A percentile compares a stretch with the other conserved stretches of the same genome.
These are phyloP conservation scores for Trichonephila inaurata DNA, from an alignment of 1,140 invertebrate genomes.

Conservation along the genomic window DNA sequence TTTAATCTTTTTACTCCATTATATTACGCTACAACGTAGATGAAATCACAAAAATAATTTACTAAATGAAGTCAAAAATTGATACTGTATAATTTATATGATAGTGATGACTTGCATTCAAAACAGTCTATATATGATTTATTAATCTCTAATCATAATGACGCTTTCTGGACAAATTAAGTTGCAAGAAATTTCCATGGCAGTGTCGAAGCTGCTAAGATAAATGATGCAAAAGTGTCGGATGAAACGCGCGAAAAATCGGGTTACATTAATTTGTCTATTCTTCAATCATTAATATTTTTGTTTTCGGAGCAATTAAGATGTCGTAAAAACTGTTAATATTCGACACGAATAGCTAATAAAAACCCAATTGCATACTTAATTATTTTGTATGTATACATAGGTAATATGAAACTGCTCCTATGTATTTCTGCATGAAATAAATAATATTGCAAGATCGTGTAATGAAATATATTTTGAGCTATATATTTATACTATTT, in stretches of 20 bases:
- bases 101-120: background rate
- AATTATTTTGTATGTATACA: background rate
- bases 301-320: background rate
- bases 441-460: no score
- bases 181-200: background rate
- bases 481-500: no score
- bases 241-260: background rate
- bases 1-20: no score
- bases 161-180: background rate
- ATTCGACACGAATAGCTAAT: background rate
- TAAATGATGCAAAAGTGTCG: background rate
- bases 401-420: no score
- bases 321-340: background rate
- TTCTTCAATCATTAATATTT: slow-evolving; percentile 23
- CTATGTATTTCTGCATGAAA: no score
- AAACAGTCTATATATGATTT: background rate
- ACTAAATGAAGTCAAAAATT: no score
- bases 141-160: background rate
- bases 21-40: no score
- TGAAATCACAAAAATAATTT: no score
- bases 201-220: background rate
- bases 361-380: background rate
- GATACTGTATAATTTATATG: no score
- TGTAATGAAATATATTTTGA: no score
- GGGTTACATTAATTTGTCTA: background rate